Percentiles rank a stretch among this genome's conserved stretches.
Evolutionary conservation across 2,113 vertebrate genomes (phyloP).

Genomic region (Ceyx margarethae): DNA sequence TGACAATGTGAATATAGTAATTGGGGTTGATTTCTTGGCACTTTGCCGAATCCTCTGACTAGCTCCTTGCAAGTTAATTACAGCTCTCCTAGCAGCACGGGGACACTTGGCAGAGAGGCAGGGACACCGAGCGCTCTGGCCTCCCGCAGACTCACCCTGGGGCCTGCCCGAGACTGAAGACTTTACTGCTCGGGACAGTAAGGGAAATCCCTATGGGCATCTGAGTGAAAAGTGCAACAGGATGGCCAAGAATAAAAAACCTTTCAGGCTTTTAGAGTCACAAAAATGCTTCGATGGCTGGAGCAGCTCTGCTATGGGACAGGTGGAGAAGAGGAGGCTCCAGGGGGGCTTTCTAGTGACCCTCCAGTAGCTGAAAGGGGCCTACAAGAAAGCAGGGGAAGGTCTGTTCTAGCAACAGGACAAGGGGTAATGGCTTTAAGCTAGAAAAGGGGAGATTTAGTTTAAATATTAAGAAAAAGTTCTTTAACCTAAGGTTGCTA

Average conservation of each 20-base stretch:
- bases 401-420: no score
- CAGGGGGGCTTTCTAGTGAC: no score
- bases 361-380: no score
- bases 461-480: no score
- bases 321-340: no score
- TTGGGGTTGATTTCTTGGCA: slow-evolving; percentile 88
- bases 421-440: no score
- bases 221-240: not conserved
- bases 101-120: slow-evolving; percentile 64
- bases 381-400: no score
- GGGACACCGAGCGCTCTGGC: slow-evolving; percentile 56
- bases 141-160: not conserved
- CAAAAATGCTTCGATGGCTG: no score
- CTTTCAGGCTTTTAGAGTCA: not conserved
- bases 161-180: no score
- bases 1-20: slow-evolving; percentile 84
- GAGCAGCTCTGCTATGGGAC: no score
- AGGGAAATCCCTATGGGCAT: not conserved
- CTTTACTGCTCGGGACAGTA: not conserved
- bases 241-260: not conserved
- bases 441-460: no score
- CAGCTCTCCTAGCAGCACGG: slow-evolving; percentile 74
- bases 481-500: no score
- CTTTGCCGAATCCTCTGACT: slow-evolving; percentile 74
- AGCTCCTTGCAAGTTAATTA: slow-evolving; percentile 84